Percentiles rank a stretch among this genome's conserved stretches.
These are phyloP conservation scores for Xylocampa areola DNA, from an alignment of 2,888 invertebrate species.

Conservation along the genomic window DNA sequence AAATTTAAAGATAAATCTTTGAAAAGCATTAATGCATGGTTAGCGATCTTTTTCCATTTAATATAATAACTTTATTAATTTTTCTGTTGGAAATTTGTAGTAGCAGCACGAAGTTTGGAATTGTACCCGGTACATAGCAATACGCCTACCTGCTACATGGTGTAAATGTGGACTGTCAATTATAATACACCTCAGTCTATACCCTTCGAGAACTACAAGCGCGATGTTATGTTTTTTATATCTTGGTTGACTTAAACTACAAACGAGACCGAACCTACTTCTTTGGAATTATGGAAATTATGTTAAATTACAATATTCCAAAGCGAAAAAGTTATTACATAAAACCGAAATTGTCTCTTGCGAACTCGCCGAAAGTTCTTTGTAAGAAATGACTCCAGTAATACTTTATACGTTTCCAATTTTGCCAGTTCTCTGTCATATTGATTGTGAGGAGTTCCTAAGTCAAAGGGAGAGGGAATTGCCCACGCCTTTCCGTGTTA, in stretches of 20 bases:
- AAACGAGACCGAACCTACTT: constrained; percentile 20
- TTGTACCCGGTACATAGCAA: too few species aligned
- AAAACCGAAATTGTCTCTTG: constrained; percentile 55
- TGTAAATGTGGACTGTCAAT: too few species aligned
- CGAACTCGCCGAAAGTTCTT: constrained; percentile 53
- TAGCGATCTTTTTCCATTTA: too few species aligned
- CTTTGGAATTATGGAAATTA: constrained; percentile 52
- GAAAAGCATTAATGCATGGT: too few species aligned
- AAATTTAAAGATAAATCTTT: too few species aligned
- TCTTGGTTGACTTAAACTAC: constrained; percentile 23
- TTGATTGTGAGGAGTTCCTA: constrained; percentile 45
- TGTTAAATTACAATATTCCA: constrained; percentile 55
- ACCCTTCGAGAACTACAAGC: too few species aligned
- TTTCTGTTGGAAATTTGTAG: too few species aligned
- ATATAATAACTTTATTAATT: too few species aligned
- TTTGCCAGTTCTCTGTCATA: constrained; percentile 43
- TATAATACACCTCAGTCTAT: too few species aligned
- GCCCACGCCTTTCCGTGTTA: constrained; percentile 28
- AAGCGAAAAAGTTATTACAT: constrained; percentile 54
- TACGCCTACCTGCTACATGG: too few species aligned
- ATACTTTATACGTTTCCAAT: constrained; percentile 58
- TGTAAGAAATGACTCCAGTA: constrained; percentile 51
- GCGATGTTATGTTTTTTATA: background rate
- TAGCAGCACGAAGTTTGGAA: too few species aligned
- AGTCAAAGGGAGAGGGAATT: constrained; percentile 25